A percentile compares a stretch with the other conserved stretches of the same genome.
phyloP scores from a whole-genome alignment of 1,140 invertebrate genomes.

The Diuraphis noxia region DNA sequence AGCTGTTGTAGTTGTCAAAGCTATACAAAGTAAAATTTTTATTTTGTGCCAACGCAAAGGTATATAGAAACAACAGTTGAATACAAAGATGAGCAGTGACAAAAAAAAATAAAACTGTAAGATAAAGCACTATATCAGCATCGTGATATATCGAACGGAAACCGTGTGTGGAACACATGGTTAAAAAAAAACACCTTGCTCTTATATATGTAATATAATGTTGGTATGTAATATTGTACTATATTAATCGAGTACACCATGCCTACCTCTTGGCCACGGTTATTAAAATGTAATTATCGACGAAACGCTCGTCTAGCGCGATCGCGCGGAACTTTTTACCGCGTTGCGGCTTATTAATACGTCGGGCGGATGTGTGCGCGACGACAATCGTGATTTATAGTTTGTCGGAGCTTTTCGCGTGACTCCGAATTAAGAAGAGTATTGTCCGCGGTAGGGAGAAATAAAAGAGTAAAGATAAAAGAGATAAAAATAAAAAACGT shows the following conservation, averaged over 20 bases:
- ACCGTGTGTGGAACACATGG: neutral
- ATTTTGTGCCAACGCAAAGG: neutral
- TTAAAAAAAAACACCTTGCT: neutral
- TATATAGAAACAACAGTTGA: neutral
- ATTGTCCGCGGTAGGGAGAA: neutral
- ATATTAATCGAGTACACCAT: neutral
- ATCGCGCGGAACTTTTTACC: neutral
- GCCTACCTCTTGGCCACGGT: neutral
- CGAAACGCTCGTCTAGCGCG: neutral
- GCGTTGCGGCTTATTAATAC: neutral
- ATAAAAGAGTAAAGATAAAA: neutral
- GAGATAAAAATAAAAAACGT: neutral
- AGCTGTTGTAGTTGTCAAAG: neutral
- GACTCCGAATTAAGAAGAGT: neutral
- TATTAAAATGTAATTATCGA: conserved; percentile 10
- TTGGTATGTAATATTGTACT: neutral
- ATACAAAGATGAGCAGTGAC: neutral
- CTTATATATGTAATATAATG: no score
- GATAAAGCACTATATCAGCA: neutral
- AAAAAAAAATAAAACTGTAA: neutral
- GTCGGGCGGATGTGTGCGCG: neutral
- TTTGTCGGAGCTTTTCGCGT: neutral
- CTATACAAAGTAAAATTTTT: neutral
- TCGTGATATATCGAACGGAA: neutral
- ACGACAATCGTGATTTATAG: neutral